These are phyloP conservation scores for Catocala sponsa DNA, from an alignment of 2,888 invertebrate species.

Conservation along the genomic window DNA sequence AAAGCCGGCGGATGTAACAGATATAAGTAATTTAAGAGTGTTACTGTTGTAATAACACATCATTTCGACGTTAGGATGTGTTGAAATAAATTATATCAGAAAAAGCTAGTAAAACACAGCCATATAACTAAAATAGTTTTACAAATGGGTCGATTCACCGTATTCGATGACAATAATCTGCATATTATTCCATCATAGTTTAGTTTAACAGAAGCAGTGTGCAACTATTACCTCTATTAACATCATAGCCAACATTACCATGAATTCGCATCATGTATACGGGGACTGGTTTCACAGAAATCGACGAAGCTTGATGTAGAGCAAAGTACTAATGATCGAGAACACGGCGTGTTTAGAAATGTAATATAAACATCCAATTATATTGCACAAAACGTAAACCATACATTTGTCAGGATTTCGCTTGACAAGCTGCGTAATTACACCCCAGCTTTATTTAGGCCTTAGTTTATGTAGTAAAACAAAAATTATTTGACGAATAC, in stretches of 20 bases:
- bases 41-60: constrained; percentile 10
- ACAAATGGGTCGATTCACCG: background rate
- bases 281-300: constrained; percentile 26
- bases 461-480: background rate
- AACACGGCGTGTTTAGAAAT: constrained; percentile 31
- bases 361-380: constrained; percentile 36
- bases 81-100: constrained; percentile 13
- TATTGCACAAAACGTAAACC: constrained; percentile 28
- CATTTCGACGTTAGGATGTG: constrained; percentile 24
- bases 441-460: constrained; percentile 20
- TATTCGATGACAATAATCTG: background rate
- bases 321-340: constrained; percentile 41
- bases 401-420: constrained; percentile 35
- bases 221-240: constrained; percentile 2
- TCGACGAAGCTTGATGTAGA: constrained; percentile 22
- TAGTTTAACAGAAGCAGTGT: constrained; percentile 13
- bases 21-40: constrained; percentile 15
- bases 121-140: background rate
- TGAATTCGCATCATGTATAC: constrained; percentile 27
- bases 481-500: background rate
- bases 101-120: too few relatives aligned
- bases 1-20: constrained; percentile 24
- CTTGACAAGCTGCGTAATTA: constrained; percentile 25
- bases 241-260: constrained; percentile 18
- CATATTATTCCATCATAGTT: constrained; percentile 7